These are phyloP conservation scores for Gandaritis pyraliata DNA, from an alignment of 2,888 invertebrate species.

Conservation along the genomic window DNA sequence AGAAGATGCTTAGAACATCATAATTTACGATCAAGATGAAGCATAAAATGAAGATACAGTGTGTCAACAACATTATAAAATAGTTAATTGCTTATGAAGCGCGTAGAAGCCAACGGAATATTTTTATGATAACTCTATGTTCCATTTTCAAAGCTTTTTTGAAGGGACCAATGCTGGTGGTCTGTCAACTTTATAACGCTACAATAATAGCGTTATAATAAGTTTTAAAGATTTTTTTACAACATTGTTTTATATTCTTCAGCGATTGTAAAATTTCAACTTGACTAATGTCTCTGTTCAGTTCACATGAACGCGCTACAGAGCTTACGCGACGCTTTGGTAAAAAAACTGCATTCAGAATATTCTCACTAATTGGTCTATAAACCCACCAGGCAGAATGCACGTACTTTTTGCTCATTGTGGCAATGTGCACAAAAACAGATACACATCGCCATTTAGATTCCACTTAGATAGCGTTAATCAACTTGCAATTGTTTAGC, in stretches of 20 bases:
- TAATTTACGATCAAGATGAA: slow-evolving; percentile 16
- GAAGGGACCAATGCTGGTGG: no score
- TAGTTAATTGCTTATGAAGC: not conserved
- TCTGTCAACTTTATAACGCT: no score
- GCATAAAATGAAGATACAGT: slow-evolving; percentile 12
- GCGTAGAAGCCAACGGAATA: not conserved
- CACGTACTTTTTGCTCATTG: slow-evolving; percentile 17
- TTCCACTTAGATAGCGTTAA: slow-evolving; percentile 28
- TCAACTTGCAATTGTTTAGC: slow-evolving; percentile 31
- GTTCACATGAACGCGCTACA: no score
- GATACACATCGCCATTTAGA: slow-evolving; percentile 24
- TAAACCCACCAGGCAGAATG: not conserved
- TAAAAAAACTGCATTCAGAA: no score
- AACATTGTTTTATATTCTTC: no score
- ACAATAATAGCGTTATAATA: no score
- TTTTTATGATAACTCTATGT: not conserved
- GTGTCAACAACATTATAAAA: slow-evolving; percentile 15
- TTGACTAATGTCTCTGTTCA: no score
- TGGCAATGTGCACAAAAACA: slow-evolving; percentile 10
- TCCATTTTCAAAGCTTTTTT: not conserved
- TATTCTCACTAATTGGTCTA: not conserved
- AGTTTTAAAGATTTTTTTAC: no score
- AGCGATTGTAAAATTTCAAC: no score
- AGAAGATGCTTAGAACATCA: slow-evolving; percentile 3
- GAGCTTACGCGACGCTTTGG: no score